phyloP scores from a whole-genome alignment of 2,888 invertebrate species.

The Agrochola litura region DNA sequence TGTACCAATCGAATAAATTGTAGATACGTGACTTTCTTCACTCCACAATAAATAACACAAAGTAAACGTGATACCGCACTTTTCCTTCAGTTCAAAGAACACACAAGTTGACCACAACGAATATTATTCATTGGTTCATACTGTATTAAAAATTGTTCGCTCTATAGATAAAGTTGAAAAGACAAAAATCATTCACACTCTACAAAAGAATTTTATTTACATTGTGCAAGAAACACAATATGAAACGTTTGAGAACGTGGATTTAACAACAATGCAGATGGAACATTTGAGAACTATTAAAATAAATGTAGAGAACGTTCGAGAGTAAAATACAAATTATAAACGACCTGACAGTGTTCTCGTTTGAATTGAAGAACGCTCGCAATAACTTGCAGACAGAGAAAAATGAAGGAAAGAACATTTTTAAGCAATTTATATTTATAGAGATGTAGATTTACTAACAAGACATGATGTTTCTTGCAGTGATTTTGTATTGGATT shows the following conservation, averaged over 20 bases:
- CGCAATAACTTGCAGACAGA: slow-evolving; percentile 18
- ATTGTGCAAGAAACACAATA: slow-evolving; percentile 20
- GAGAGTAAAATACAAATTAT: slow-evolving; percentile 30
- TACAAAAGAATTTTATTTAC: slow-evolving; percentile 37
- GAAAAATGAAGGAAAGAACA: slow-evolving; percentile 7
- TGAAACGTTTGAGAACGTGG: slow-evolving; percentile 9
- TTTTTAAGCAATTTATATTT: slow-evolving; percentile 1
- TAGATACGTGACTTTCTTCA: background rate
- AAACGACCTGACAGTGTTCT: slow-evolving; percentile 23
- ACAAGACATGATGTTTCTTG: background rate
- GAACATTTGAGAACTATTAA: slow-evolving; percentile 32
- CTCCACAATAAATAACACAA: slow-evolving; percentile 1
- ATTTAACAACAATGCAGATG: slow-evolving; percentile 19
- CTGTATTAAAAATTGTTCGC: slow-evolving; percentile 31
- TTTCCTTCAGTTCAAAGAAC: slow-evolving; percentile 3
- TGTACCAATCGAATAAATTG: background rate
- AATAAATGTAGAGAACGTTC: slow-evolving; percentile 21
- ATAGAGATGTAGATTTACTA: slow-evolving; percentile 2
- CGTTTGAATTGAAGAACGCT: slow-evolving; percentile 33
- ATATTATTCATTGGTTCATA: slow-evolving; percentile 26
- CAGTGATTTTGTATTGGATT: background rate
- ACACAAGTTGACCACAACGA: slow-evolving; percentile 26
- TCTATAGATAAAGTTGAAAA: slow-evolving; percentile 24
- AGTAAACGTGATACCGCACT: background rate
- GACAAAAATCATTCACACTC: slow-evolving; percentile 45